Conservation (phyloP, 2,113 vertebrate species). For the Piaya cayana region DNA sequence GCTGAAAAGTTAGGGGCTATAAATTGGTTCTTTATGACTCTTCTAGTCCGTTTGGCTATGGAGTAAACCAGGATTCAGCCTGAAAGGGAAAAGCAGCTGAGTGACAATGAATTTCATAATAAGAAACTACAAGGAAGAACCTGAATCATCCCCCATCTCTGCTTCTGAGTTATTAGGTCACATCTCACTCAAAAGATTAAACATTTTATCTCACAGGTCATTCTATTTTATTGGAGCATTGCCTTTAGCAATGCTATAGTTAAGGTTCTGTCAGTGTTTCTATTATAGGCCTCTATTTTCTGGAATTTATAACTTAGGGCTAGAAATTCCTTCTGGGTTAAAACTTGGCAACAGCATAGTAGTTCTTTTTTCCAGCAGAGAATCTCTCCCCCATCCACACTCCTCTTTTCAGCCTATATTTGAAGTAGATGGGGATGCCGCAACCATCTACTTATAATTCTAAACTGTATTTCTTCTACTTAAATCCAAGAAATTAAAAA, state of each 20-base stretch:
- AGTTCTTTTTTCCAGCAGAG: conserved; percentile 21
- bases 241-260: conserved; percentile 57
- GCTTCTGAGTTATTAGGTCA: conserved; percentile 59
- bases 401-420: background rate
- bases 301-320: conserved; percentile 71
- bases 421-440: background rate
- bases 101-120: conserved; percentile 55
- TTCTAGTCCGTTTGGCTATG: conserved; percentile 41
- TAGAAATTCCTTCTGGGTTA: conserved; percentile 58
- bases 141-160: conserved; percentile 12
- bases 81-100: conserved; percentile 47
- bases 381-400: background rate
- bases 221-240: conserved; percentile 58
- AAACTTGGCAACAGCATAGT: conserved; percentile 48
- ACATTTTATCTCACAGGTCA: conserved; percentile 62
- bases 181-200: conserved; percentile 72
- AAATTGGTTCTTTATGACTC: conserved; percentile 36
- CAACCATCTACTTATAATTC: background rate
- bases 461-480: conserved; percentile 17
- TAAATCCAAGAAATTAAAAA: background rate
- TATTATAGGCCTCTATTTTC: conserved; percentile 65
- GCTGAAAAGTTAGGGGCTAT: conserved; percentile 24
- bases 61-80: conserved; percentile 40
- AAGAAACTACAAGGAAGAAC: conserved; percentile 1
- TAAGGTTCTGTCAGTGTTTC: conserved; percentile 65